Base-by-base conservation (phyloP, 2,113 vertebrate species). In the Brienomyrus brachyistius region DNA sequence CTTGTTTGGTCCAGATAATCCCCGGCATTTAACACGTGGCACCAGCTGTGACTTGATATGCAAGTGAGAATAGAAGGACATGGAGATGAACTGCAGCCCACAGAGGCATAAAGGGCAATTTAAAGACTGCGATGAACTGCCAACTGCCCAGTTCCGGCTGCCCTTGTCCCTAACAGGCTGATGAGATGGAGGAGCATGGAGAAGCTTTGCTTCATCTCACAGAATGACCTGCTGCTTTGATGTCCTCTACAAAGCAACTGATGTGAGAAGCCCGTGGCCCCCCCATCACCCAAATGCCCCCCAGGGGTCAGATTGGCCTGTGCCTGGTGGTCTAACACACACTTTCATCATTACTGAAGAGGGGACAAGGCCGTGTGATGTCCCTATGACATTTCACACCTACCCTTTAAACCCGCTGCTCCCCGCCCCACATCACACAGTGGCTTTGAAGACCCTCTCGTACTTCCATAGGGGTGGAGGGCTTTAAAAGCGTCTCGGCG, bases 321-420 rank as follows among this genome's bases (percentile, higher is more conserved):
- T 43, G 11, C 47, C 89, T 27, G 89, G 70, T 11, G 4, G 27
- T 47, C 40, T 47, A 17, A 8, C 66, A 77, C 15, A 56, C 8
- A 54, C 47, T 89, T 90, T 89, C 54, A 85, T 92, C 83, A 92
- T 92, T 90, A 74, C 35, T 80, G 35, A 89, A 59, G 89, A 4
- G 90, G 92, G 84, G 93, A 92, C 15, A 91, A 84, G 19, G 43
- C 54, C 90, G 66, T 92, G 90, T 94, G 93, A 94, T 93, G 92
- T 92, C 88, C 77, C 40, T 35, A 88, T 96, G 95, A 95, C 95
- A 93, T 96, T 96, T 96, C 89, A 91, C 91, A n/a, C 3, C 93
- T 93, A 95, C 94, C 94, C 19, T 92, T 93, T 89, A 87, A 89
- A 88, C 54, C 54, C 31, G 45, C 45, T 7, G 2, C 40, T n/a